A percentile compares a stretch with the other conserved stretches of the same genome.
phyloP scores from a whole-genome alignment of 2,888 invertebrate species.

The Mimumesa dahlbomi region DNA sequence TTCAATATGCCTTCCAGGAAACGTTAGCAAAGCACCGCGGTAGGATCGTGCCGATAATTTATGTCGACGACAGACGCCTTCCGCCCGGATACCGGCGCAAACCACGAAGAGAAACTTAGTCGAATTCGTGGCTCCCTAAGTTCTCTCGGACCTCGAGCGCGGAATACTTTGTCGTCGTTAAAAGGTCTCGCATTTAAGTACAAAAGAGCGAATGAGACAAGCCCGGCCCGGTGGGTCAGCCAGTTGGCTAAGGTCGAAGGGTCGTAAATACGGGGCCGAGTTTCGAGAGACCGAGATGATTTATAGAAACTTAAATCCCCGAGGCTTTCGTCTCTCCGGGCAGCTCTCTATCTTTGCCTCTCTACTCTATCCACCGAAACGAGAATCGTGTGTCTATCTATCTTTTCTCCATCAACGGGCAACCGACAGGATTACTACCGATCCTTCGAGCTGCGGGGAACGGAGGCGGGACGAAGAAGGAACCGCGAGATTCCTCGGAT shows the following conservation, averaged over 20 bases:
- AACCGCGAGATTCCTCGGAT: slow-evolving; percentile 40
- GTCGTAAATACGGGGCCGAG: slow-evolving; percentile 76
- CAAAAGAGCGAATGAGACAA: slow-evolving; percentile 65
- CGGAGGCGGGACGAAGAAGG: slow-evolving; percentile 13
- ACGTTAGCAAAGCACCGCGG: slow-evolving; percentile 44
- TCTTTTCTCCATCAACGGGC: slow-evolving; percentile 61
- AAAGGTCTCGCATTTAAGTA: slow-evolving; percentile 71
- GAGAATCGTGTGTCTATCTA: slow-evolving; percentile 58
- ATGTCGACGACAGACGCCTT: slow-evolving; percentile 53
- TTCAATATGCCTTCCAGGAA: slow-evolving; percentile 53
- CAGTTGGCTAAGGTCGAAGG: slow-evolving; percentile 64
- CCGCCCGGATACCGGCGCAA: slow-evolving; percentile 11
- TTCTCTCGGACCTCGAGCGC: background rate
- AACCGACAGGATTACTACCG: slow-evolving; percentile 23
- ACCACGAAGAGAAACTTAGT: slow-evolving; percentile 28
- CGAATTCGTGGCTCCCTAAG: slow-evolving; percentile 4
- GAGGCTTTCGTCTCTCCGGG: slow-evolving; percentile 59
- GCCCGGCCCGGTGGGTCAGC: slow-evolving; percentile 56
- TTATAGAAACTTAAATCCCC: slow-evolving; percentile 79
- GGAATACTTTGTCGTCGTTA: slow-evolving; percentile 75
- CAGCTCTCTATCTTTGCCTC: slow-evolving; percentile 38
- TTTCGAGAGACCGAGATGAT: slow-evolving; percentile 77
- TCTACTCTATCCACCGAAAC: slow-evolving; percentile 48
- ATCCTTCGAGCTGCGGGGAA: slow-evolving; percentile 16
- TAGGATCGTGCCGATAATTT: slow-evolving; percentile 55